Conservation (phyloP, 1,140 invertebrate species). For the Pinna nobilis region DNA sequence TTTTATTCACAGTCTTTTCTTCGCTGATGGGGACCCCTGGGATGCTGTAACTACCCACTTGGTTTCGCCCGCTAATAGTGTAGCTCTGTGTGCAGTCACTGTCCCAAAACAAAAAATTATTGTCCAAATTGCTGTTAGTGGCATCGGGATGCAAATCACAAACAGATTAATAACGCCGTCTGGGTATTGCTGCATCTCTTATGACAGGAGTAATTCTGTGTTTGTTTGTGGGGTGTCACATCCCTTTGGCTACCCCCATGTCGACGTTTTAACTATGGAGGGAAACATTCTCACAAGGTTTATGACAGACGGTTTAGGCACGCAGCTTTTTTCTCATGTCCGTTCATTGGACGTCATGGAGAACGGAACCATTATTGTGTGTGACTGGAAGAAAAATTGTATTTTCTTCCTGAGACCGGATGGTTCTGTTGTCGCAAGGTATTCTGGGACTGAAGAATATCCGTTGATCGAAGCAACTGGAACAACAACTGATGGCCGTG, state of each 20-base stretch:
- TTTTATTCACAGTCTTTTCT: background rate
- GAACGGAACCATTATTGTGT: conserved; percentile 20
- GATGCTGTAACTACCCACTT: conserved; percentile 9
- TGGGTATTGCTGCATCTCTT: conserved; percentile 27
- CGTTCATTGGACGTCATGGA: conserved; percentile 28
- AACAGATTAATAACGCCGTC: background rate
- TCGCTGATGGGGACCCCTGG: conserved; percentile 30
- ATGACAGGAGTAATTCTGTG: background rate
- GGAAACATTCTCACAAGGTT: conserved; percentile 12
- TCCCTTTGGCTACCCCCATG: conserved; percentile 12
- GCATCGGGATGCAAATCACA: background rate
- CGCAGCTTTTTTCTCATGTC: background rate
- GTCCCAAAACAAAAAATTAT: conserved; percentile 10
- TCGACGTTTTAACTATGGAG: conserved; percentile 12
- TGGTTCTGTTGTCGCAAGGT: conserved; percentile 10
- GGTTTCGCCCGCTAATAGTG: background rate
- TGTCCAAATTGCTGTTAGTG: background rate
- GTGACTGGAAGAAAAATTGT: conserved; percentile 34
- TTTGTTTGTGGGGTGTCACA: conserved; percentile 25
- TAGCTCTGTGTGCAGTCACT: conserved; percentile 7
- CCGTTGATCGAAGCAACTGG: conserved; percentile 21
- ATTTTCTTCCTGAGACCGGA: conserved; percentile 22
- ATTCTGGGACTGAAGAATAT: background rate
- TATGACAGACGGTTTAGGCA: background rate
- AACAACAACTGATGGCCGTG: conserved; percentile 29